Conservation (phyloP, 2,888 invertebrate genomes). For the Iphiclides podalirius region DNA sequence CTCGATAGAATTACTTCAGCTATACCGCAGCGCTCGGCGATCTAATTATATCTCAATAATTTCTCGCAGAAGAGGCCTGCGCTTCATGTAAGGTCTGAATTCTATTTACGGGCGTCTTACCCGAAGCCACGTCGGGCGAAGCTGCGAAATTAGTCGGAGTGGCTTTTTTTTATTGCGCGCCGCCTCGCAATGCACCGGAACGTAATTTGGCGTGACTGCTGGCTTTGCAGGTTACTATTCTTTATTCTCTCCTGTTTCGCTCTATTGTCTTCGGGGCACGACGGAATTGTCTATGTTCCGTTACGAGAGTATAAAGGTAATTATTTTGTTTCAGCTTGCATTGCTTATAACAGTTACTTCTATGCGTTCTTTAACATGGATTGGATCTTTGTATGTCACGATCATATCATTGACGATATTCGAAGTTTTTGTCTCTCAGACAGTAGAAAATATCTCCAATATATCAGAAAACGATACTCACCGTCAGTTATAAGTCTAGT, state of each 20-base stretch:
- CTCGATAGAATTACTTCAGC: constrained; percentile 5
- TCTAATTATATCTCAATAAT: constrained; percentile 32
- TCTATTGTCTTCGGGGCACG: not conserved
- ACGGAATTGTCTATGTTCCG: too few relatives aligned
- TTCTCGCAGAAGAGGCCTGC: constrained; percentile 36
- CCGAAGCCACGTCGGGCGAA: constrained; percentile 29
- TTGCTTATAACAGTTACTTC: too few relatives aligned
- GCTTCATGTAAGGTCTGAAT: constrained; percentile 32
- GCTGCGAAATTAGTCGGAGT: constrained; percentile 59
- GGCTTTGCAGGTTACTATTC: constrained; percentile 19
- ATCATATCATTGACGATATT: too few relatives aligned
- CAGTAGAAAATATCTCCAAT: not conserved
- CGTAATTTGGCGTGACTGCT: constrained; percentile 41
- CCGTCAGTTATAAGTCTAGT: constrained; percentile 52
- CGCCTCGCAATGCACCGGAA: constrained; percentile 38
- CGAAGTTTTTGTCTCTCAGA: too few relatives aligned
- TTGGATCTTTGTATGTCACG: too few relatives aligned
- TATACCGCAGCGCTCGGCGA: constrained; percentile 2
- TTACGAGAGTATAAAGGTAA: too few relatives aligned
- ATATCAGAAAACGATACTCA: constrained; percentile 46
- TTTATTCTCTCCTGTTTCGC: constrained; percentile 18
- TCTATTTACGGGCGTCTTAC: constrained; percentile 7
- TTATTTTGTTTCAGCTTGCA: constrained; percentile 3
- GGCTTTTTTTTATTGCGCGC: constrained; percentile 56
- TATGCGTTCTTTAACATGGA: too few relatives aligned